phyloP scores from a whole-genome alignment of 2,797 vertebrate genomes.

The Chelon auratus region DNA sequence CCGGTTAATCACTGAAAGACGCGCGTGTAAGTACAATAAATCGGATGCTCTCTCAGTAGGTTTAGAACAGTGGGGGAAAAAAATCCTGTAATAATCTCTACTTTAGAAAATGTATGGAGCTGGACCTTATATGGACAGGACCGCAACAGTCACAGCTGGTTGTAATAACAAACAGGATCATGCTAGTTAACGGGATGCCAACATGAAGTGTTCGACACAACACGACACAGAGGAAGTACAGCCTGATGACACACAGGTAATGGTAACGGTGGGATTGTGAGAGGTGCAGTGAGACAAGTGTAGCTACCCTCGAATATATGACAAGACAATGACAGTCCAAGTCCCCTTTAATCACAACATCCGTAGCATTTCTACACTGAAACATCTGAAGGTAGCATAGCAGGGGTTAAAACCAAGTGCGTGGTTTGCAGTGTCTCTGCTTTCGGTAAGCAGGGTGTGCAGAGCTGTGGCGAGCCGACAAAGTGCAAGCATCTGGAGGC shows the following conservation, averaged over 20 bases:
- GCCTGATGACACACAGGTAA: constrained; percentile 71
- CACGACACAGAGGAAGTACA: constrained; percentile 70
- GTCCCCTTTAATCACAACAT: constrained; percentile 12
- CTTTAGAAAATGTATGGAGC: constrained; percentile 24
- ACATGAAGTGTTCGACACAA: constrained; percentile 66
- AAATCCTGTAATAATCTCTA: background rate
- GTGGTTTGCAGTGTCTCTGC: constrained; percentile 64
- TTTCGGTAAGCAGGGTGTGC: constrained; percentile 62
- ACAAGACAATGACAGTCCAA: background rate
- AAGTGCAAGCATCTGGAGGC: constrained; percentile 63
- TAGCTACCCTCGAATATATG: constrained; percentile 6
- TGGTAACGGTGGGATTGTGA: constrained; percentile 61
- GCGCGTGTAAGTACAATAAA: constrained; percentile 6
- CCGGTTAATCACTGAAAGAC: constrained; percentile 48
- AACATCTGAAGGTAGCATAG: constrained; percentile 44
- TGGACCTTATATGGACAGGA: constrained; percentile 30
- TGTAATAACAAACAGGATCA: constrained; percentile 58
- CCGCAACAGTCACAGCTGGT: constrained; percentile 28
- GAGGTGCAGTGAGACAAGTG: constrained; percentile 46
- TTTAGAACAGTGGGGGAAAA: constrained; percentile 4
- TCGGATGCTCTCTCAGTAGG: constrained; percentile 12
- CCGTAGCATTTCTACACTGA: constrained; percentile 16
- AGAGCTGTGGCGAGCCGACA: constrained; percentile 61
- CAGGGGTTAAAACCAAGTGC: constrained; percentile 40
- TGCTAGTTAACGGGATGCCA: constrained; percentile 66